phyloP scores from a whole-genome alignment of 1,140 invertebrate species.

The Papilio dardanus region DNA sequence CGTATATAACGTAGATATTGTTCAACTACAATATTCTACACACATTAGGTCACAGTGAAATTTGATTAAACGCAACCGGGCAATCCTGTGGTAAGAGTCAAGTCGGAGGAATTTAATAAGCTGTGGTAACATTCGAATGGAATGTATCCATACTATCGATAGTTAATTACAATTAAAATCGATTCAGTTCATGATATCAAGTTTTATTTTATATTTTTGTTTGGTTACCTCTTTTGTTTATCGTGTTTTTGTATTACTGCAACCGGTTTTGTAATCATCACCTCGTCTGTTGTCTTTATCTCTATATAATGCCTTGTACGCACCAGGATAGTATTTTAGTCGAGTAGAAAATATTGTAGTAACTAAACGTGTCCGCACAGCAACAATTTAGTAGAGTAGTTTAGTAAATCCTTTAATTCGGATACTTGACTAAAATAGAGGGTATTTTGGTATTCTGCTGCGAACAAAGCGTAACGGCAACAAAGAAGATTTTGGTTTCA shows the following conservation, averaged over 20 bases:
- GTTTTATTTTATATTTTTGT: neutral
- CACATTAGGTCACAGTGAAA: neutral
- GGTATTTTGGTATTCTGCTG: too few relatives aligned
- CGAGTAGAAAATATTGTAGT: too few relatives aligned
- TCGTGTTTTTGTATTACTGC: neutral
- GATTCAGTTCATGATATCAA: neutral
- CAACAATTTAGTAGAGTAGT: too few relatives aligned
- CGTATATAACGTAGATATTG: neutral
- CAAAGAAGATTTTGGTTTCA: too few relatives aligned
- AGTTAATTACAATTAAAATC: neutral
- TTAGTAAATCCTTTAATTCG: too few relatives aligned
- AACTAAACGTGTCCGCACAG: too few relatives aligned
- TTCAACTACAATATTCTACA: neutral
- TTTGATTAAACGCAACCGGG: neutral
- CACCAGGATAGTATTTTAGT: too few relatives aligned
- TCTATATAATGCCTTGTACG: too few relatives aligned
- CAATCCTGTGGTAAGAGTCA: conserved; percentile 6
- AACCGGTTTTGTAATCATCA: neutral
- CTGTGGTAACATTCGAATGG: neutral
- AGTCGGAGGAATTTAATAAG: conserved; percentile 7
- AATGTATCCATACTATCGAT: neutral
- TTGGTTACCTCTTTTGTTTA: neutral
- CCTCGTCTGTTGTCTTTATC: neutral
- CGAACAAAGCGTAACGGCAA: too few relatives aligned
- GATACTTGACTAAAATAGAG: too few relatives aligned